Evolutionary conservation across 2,113 vertebrate genomes (phyloP).

Genomic region (Eubucco bourcierii): DNA sequence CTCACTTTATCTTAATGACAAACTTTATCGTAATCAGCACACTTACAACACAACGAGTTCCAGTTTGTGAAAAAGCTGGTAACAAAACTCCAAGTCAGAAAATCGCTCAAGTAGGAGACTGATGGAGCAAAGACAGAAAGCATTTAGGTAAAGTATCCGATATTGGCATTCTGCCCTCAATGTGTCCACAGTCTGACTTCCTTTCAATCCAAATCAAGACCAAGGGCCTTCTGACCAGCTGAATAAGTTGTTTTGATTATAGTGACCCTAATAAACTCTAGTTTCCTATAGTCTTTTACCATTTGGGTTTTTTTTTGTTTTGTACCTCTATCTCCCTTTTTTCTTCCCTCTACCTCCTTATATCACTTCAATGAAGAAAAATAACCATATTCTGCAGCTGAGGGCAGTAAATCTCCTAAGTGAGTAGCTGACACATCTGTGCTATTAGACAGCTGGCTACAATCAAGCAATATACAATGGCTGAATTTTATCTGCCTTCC

Average conservation of each 20-base stretch:
- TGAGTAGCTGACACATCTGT: not conserved
- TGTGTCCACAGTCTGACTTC: not conserved
- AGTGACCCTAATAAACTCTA: not conserved
- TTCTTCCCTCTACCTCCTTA: not conserved
- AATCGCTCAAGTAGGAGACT: not conserved
- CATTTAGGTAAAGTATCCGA: not conserved
- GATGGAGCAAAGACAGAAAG: not conserved
- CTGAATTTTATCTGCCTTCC: not conserved
- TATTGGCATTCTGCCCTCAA: not conserved
- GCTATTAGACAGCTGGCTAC: not conserved
- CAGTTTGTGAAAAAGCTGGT: not conserved
- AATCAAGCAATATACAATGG: not conserved
- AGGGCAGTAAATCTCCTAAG: not conserved
- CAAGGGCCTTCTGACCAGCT: not conserved
- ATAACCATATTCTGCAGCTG: not conserved
- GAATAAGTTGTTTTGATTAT: not conserved
- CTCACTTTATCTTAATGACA: not conserved
- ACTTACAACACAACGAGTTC: not conserved
- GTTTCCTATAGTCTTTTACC: not conserved
- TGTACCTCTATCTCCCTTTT: not conserved
- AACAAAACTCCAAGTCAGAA: not conserved
- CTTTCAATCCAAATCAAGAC: not conserved
- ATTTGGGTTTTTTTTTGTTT: not conserved
- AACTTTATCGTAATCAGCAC: not conserved
- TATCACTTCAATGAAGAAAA: not conserved